Evolutionary conservation across 2,797 vertebrate genomes (phyloP), one percentile per base, ranked within the genome.

Genomic region (Todus mexicanus): DNA sequence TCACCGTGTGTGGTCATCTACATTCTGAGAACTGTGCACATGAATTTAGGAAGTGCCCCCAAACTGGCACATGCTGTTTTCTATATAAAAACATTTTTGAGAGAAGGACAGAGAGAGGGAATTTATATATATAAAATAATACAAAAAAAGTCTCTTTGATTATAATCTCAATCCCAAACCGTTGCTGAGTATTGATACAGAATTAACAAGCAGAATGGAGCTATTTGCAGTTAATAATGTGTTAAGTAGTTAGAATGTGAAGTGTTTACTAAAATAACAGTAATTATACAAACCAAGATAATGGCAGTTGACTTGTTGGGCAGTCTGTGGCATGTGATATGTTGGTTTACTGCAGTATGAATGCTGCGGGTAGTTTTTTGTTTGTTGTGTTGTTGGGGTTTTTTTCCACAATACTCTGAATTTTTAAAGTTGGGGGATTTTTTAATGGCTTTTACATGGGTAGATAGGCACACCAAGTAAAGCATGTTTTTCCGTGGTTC

Each of bases 221-320:
- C 64, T 33, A 35, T 83, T 80, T 80, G 31, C 81, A 85, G 40
- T 77, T 69, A 89, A 59, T 73, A 76, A 84, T 85, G 12, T 66
- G 83, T 93, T 80, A 79, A 91, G 57, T 54, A 57, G 61, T 9
- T 64, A 23, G 60, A 93, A 89, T 90, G 73, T 68, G 77, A 93
- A 84, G 64, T 88, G 76, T 88, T 90, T 94, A 69, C 57, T 90
- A 40, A 90, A 92, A 80, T 87, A 92, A 82, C 35, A 77, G 50
- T 87, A 59, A 73, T 93, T 89, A 65, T 53, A 87, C 69, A 89
- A 89, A 74, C 57, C 51, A 71, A 65, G 43, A 51, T 77, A 83
- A 83, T 87, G 16, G 16, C 42, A 80, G 31, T 7, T 4, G 76
- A 78, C 61, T 69, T 83, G 29, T 43, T 81, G 47, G 23, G 51